Percentiles rank a stretch among this genome's conserved stretches.
Conservation (phyloP, 2,888 invertebrate genomes). For the Oligia latruncula region DNA sequence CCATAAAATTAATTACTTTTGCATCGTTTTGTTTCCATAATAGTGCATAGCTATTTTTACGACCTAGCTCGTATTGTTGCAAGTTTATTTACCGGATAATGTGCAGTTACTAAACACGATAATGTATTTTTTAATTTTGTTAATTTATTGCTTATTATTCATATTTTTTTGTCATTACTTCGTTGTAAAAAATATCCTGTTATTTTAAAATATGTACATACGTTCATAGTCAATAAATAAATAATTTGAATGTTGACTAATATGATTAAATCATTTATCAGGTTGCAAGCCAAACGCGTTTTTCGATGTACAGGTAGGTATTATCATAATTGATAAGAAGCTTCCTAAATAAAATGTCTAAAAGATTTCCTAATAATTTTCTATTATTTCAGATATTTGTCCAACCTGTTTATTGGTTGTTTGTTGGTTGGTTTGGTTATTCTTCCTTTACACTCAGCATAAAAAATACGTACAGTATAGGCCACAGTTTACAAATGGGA, state of each 20-base stretch:
- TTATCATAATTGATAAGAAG: not conserved
- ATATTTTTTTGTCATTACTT: not conserved
- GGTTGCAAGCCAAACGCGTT: not conserved
- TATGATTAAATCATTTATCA: not conserved
- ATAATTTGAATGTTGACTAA: not conserved
- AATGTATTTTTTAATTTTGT: slow-evolving; percentile 23
- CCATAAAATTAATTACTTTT: slow-evolving; percentile 48
- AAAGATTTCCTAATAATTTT: not conserved
- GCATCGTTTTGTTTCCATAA: slow-evolving; percentile 27
- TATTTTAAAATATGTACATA: not conserved
- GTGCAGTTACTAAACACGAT: slow-evolving; percentile 13
- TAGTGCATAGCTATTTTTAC: slow-evolving; percentile 39
- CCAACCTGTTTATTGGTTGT: no score
- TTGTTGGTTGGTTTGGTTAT: not conserved
- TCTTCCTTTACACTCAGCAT: not conserved
- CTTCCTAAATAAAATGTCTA: no score
- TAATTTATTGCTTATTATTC: slow-evolving; percentile 18
- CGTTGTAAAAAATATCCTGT: not conserved
- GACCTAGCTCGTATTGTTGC: slow-evolving; percentile 44
- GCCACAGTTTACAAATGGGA: not conserved
- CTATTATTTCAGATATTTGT: not conserved
- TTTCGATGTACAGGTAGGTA: not conserved
- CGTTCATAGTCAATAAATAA: not conserved
- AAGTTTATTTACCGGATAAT: slow-evolving; percentile 42
- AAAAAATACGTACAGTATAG: not conserved